A percentile compares a stretch with the other conserved stretches of the same genome.
These are phyloP conservation scores for Norana najaformis DNA, from an alignment of 2,888 invertebrate genomes.

Conservation along the genomic window DNA sequence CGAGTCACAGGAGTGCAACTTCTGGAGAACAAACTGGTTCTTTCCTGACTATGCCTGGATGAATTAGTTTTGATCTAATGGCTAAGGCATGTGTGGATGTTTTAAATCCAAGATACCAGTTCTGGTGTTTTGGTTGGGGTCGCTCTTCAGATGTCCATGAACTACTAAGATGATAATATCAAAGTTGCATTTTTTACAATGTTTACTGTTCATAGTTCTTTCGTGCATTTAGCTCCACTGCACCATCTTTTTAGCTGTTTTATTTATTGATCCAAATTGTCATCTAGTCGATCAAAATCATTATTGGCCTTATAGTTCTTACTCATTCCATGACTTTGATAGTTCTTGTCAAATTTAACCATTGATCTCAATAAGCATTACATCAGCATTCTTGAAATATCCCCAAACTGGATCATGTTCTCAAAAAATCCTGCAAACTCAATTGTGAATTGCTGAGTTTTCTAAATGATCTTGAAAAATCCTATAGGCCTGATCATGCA, in stretches of 20 bases:
- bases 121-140: not conserved
- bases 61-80: not conserved
- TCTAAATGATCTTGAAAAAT: too few species aligned
- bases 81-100: too few species aligned
- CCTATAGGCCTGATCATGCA: not conserved
- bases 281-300: not conserved
- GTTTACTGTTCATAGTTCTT: not conserved
- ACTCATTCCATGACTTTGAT: not conserved
- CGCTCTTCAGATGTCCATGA: not conserved
- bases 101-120: too few species aligned
- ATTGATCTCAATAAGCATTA: not conserved
- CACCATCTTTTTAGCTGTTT: not conserved
- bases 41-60: conserved; percentile 36
- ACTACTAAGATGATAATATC: not conserved
- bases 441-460: too few species aligned
- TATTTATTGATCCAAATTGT: not conserved
- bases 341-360: too few species aligned
- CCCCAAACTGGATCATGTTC: not conserved
- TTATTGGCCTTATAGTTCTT: not conserved
- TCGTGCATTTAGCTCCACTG: not conserved
- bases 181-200: not conserved
- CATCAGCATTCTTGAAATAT: not conserved
- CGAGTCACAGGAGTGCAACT: conserved; percentile 27
- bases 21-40: conserved; percentile 31
- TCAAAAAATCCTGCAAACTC: not conserved